These are phyloP conservation scores for Littorina saxatilis DNA, from an alignment of 1,140 invertebrate genomes.

Conservation along the genomic window DNA sequence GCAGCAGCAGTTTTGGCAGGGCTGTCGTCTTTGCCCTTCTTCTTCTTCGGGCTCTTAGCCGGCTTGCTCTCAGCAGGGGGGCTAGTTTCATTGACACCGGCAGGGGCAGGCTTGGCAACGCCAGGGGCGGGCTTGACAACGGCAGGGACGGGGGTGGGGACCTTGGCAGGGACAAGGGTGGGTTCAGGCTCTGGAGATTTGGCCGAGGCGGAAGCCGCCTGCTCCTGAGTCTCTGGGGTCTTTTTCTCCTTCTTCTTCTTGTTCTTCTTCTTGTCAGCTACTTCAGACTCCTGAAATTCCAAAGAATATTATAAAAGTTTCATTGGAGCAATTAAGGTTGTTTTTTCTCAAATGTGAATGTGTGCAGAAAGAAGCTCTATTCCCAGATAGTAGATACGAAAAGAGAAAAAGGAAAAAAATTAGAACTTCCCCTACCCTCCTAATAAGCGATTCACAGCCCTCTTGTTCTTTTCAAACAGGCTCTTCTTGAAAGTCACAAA, in stretches of 20 bases:
- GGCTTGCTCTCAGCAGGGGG: conserved; percentile 8
- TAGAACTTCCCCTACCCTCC: no score
- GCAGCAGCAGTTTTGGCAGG: conserved; percentile 7
- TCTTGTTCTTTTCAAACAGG: no score
- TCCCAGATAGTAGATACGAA: no score
- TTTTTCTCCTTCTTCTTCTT: conserved; percentile 46
- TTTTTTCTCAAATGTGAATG: no score
- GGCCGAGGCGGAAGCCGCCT: conserved; percentile 5
- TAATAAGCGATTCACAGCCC: no score
- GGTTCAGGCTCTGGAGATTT: background rate
- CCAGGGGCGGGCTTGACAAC: background rate
- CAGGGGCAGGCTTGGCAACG: background rate
- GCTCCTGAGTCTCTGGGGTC: conserved; percentile 21
- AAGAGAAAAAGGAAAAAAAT: no score
- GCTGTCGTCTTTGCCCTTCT: conserved; percentile 36
- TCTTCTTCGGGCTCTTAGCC: conserved; percentile 42
- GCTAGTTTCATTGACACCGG: background rate
- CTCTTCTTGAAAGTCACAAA: no score
- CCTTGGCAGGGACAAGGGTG: background rate
- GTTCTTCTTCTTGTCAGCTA: conserved; percentile 33
- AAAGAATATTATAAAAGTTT: no score
- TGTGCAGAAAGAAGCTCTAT: no score
- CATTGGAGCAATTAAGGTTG: no score
- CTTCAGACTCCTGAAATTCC: conserved; percentile 30
- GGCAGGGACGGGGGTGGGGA: background rate